A percentile compares a stretch with the other conserved stretches of the same genome.
These are phyloP conservation scores for Neelides folsomi DNA, from an alignment of 2,888 invertebrate species.

Conservation along the genomic window DNA sequence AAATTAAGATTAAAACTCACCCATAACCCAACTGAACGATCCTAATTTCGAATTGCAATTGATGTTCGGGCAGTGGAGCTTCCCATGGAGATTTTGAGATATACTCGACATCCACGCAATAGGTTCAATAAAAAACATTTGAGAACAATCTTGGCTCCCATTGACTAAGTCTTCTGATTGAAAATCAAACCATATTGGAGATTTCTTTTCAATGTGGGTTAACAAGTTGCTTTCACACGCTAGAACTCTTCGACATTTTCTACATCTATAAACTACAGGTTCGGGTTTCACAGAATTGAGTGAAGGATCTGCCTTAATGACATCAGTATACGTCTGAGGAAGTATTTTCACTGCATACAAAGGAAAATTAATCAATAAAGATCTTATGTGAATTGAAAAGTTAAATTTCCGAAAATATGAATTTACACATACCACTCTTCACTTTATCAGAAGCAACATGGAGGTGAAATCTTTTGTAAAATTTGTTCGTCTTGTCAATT, in stretches of 20 bases:
- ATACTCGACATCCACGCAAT: conserved; percentile 75
- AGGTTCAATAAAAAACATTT: conserved; percentile 76
- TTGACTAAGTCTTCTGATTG: conserved; percentile 33
- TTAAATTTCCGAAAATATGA: background rate
- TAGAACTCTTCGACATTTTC: conserved; percentile 63
- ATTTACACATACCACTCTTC: conserved; percentile 47
- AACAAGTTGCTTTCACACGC: conserved; percentile 67
- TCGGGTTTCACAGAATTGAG: conserved; percentile 60
- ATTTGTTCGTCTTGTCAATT: conserved; percentile 54
- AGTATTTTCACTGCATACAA: conserved; percentile 55
- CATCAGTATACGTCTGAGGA: conserved; percentile 60
- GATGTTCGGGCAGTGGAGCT: conserved; percentile 58
- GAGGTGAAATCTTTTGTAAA: conserved; percentile 59
- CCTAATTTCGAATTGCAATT: conserved; percentile 74
- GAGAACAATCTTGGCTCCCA: conserved; percentile 46
- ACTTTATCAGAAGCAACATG: conserved; percentile 68
- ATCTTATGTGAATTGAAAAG: background rate
- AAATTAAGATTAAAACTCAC: conserved; percentile 39
- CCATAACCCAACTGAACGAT: conserved; percentile 81
- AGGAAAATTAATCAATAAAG: background rate
- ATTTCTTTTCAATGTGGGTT: conserved; percentile 50
- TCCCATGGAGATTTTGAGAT: conserved; percentile 57
- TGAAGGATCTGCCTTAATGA: conserved; percentile 68
- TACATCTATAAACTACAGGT: conserved; percentile 70
- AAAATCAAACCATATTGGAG: conserved; percentile 42